Evolutionary conservation across 92 coral and sea anemone genomes (phyloP), one percentile per base, ranked within the genome.

Genomic region (Epizoanthus fatuus): DNA sequence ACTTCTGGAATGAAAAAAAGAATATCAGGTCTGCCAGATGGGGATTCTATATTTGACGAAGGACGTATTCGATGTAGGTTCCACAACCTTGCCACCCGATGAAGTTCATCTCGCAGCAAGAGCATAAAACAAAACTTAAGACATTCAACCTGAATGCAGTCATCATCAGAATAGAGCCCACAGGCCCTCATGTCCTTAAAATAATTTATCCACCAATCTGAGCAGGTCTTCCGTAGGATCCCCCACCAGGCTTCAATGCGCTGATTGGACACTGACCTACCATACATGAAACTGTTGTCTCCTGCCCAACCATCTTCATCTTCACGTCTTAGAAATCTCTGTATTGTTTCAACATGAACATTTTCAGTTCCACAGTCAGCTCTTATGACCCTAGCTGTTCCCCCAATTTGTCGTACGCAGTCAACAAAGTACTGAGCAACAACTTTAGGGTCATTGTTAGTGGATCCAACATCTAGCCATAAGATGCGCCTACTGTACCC

Each of bases 161-260:
- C 81, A 75, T 80, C 89, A 59, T 80, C 94, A 63, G 69, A 71
- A 69, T 80, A 86, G 22, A 66, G 54, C 22, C 80, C 88, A 58
- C 77, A 74, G 76, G 72, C 90, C 39, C 90, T 74, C 12, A 90
- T 63, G 72, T 86, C 93, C 65, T 89, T 85, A 55, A 90, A 90
- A 72, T 79, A 72, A 40, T 68, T 82, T 9, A 90, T 90, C 91
- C 93, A 90, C 93, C 93, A 90, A 44, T 74, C 89, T 4, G 93
- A 51, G 73, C 87, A 87, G 7, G 45, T 57, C 51, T 87, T 74
- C 64, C 87, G 40, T 67, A 87, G 55, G 56, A 74, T 62, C 25
- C 81, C 83, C 91, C 91, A 87, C 91, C 91, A 87, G 20, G 86
- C 87, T 45, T 79, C 87, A 19, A 88, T 83, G 69, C 92, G 67